Conservation (phyloP, 2,888 invertebrate species). For the Tipula unca region DNA sequence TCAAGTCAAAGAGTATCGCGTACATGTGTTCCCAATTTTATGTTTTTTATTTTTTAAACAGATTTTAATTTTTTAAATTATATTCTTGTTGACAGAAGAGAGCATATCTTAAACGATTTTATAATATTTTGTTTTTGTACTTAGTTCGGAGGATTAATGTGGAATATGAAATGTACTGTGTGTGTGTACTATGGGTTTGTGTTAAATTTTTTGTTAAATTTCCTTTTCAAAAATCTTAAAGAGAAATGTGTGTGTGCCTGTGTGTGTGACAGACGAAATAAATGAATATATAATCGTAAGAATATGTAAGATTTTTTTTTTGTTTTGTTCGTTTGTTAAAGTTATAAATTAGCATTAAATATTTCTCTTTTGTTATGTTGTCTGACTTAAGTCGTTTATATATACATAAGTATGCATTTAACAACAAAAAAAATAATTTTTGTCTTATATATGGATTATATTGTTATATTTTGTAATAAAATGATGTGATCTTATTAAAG, state of each 20-base stretch:
- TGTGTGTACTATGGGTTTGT: no score
- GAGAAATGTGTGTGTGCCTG: background rate
- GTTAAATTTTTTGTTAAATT: background rate
- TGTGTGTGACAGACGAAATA: background rate
- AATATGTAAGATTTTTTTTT: background rate
- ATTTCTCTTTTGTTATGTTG: constrained; percentile 8
- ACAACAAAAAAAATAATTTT: background rate
- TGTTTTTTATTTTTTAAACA: background rate
- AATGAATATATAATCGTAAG: constrained; percentile 14
- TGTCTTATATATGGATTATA: background rate
- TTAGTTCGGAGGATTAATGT: background rate
- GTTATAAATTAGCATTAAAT: constrained; percentile 14
- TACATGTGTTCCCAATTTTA: background rate
- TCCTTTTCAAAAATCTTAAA: background rate
- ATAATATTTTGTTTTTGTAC: background rate
- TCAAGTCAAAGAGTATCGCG: background rate
- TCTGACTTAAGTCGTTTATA: constrained; percentile 14
- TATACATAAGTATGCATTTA: background rate
- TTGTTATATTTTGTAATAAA: constrained; percentile 14
- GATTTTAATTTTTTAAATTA: background rate
- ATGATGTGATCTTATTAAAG: background rate
- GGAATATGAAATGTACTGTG: background rate
- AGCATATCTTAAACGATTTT: background rate
- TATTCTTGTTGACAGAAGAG: constrained; percentile 14
- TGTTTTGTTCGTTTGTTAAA: background rate